Base-by-base conservation (phyloP, 2,797 vertebrate genomes). In the Pogonophryne albipinna region DNA sequence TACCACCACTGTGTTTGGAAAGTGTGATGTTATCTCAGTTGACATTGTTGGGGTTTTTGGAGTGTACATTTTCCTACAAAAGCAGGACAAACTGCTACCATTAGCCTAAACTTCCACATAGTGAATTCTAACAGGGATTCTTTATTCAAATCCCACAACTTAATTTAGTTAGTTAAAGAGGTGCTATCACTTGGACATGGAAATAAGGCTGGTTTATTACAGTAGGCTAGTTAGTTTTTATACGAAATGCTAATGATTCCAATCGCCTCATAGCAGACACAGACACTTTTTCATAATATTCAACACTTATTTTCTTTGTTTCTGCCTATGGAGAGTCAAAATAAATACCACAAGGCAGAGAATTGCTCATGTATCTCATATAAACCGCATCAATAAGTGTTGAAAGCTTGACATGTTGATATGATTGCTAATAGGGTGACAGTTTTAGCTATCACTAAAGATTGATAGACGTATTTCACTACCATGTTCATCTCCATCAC, bases 401-500 rank as follows among this genome's bases (percentile, higher is more conserved):
- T 7, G 4, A 38, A 63, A 14, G 16, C 17, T 49, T 65, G 41
- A 34, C 5, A 61, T 14, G 20, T 6, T 31, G 14, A n/a, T 52
- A 12, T 42, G 17, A 61, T 11, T 44, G 46, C 13, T 55, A 47
- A 14, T 17, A 6, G 1, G 14, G 17, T 41, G 31, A 31, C 1
- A 1, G 42, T 3, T 65, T 69, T 10, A 41, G 44, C 14, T 23
- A 41, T 34, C 4, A 0, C 10, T 60, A 16, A 19, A 58, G n/a
- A 62, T 14, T 44, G 15, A 81, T 16, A 8, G 15, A 6, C 0
- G 6, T 13, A 55, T 69, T 62, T 62, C 45, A 19, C 34, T 57
- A 31, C 17, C 44, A 46, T 27, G 49, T 59, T 62, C 3, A 16
- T 59, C 60, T 55, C 55, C 50, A 72, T 62, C 46, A 71, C 63